Evolutionary conservation across 2,888 invertebrate species (phyloP).

Genomic region (Hyposoter didymator): DNA sequence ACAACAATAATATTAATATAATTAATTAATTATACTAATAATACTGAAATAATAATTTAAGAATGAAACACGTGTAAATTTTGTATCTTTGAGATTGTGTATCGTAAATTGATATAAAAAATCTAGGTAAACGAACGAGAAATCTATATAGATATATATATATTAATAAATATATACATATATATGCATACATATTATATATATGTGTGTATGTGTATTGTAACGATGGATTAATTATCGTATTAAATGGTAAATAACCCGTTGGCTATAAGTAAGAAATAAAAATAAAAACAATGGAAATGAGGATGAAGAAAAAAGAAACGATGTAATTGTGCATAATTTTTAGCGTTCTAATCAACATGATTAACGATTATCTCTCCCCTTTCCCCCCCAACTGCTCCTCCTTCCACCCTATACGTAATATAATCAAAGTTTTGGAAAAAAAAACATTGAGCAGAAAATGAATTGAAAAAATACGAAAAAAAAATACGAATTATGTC

Average conservation of each 20-base stretch:
- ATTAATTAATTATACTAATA: constrained; percentile 25
- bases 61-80: constrained; percentile 77
- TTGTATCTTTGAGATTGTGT: constrained; percentile 82
- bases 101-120: constrained; percentile 73
- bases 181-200: constrained; percentile 68
- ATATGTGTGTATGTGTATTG: constrained; percentile 64
- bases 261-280: constrained; percentile 72
- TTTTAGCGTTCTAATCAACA: constrained; percentile 77
- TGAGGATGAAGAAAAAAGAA: constrained; percentile 17
- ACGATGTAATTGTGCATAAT: constrained; percentile 77
- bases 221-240: constrained; percentile 68
- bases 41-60: constrained; percentile 41
- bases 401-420: constrained; percentile 72
- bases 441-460: constrained; percentile 40
- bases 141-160: constrained; percentile 69
- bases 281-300: constrained; percentile 31
- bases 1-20: constrained; percentile 35
- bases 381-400: constrained; percentile 58
- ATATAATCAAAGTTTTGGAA: constrained; percentile 78
- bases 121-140: constrained; percentile 60
- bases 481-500: constrained; percentile 68
- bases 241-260: constrained; percentile 68
- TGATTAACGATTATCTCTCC: constrained; percentile 68
- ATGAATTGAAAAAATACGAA: constrained; percentile 48
- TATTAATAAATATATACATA: constrained; percentile 61